Base-by-base conservation (phyloP, 2,888 invertebrate species). In the Frankliniella fusca region DNA sequence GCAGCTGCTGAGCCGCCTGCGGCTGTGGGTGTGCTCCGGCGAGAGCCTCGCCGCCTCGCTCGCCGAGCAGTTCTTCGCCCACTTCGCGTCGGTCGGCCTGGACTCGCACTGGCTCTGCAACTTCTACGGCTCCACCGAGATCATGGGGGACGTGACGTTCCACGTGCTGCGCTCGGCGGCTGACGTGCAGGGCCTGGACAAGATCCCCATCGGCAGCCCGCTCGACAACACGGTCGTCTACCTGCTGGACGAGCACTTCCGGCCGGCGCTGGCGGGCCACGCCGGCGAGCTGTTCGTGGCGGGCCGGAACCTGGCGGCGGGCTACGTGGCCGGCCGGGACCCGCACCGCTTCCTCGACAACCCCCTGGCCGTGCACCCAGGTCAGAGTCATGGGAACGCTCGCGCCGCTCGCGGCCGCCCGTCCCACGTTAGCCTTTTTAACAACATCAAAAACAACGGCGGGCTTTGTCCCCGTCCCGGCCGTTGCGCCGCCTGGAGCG, bases 61-160 rank as follows among this genome's bases (percentile, higher is more conserved):
- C 54, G 94, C 94, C 0, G 88, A 91, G 70, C 92, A 94, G 85
- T 97, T 96, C 89, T 95, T 95, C 87, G 89, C 91, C 61, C 91
- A 93, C 84, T 95, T 95, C 84, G 90, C 91, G 18, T 70, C n/a
- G n/a, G 79, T 28, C 27, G 81, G 81, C 79, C 12, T 76, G 70
- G 84, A 82, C 11, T 81, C 82, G n/a, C 93, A 93, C 84, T 90
- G 90, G 23, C 88, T 97, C 76, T 95, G 95, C 82, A 97, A 97
- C 87, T 96, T 96, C 86, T 97, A 96, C 86, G 97, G 97, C 0
- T 95, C 96, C 84, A 96, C 97, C 0, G 97, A 97, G 87, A 93
- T 96, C 0, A 96, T 96, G 94, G 97, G 95, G 0, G 97, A 96
- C 87, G 95, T 97, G 3, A 95, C 96, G 0, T 96, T 92, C 86